Percentiles rank a stretch among this genome's conserved stretches.
These are phyloP conservation scores for Chaenocephalus aceratus DNA, from an alignment of 2,113 vertebrate species.

Conservation along the genomic window DNA sequence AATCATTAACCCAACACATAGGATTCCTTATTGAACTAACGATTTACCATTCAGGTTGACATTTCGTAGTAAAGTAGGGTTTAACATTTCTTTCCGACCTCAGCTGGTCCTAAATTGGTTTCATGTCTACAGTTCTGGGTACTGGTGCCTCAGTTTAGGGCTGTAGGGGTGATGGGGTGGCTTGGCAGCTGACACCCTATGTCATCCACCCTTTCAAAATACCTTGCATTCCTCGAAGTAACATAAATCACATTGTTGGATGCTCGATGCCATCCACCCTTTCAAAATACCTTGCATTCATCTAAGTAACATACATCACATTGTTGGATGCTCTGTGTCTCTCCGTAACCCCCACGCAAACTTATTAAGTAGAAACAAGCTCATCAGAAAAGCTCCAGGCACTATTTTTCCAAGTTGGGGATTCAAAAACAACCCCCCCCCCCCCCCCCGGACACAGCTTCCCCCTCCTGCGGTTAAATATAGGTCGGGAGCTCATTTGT, in stretches of 20 bases:
- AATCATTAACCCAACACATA: not conserved
- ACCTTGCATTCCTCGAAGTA: constrained; percentile 43
- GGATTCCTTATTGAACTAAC: not conserved
- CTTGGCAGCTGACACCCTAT: constrained; percentile 49
- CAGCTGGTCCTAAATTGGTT: not conserved
- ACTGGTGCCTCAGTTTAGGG: not conserved
- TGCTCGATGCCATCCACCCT: not conserved
- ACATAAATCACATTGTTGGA: constrained; percentile 12
- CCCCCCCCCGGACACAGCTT: constrained; percentile 20
- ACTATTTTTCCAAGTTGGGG: constrained; percentile 18
- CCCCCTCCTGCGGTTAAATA: constrained; percentile 41
- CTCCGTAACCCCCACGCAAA: not conserved
- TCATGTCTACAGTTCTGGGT: not conserved
- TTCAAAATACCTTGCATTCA: constrained; percentile 56
- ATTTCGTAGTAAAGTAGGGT: no score
- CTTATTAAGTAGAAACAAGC: not conserved
- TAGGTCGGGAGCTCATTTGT: constrained; percentile 38
- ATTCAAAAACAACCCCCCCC: constrained; percentile 24
- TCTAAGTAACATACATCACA: constrained; percentile 12
- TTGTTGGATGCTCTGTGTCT: not conserved
- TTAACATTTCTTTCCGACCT: not conserved
- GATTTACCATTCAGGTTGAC: not conserved
- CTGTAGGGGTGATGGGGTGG: not conserved
- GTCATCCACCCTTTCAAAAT: constrained; percentile 28
- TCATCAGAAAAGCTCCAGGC: not conserved